Evolutionary conservation across 1,140 invertebrate species (phyloP).

Genomic region (Phenacoccus solenopsis): DNA sequence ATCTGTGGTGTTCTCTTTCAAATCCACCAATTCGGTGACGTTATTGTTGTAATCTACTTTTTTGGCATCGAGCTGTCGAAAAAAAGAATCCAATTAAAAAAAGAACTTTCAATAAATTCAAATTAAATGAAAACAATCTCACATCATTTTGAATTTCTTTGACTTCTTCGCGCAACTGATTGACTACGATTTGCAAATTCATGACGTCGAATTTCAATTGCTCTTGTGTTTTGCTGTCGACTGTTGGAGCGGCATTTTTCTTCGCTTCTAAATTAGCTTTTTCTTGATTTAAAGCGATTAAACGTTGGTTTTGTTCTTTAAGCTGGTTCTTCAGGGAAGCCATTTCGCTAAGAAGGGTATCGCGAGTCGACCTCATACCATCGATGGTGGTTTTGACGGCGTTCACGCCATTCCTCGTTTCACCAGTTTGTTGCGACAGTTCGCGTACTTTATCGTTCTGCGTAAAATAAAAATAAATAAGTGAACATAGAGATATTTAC

Average conservation of each 20-base stretch:
- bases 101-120: slow-evolving; percentile 1
- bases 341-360: slow-evolving; percentile 81
- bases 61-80: slow-evolving; percentile 21
- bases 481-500: not conserved
- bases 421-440: slow-evolving; percentile 72
- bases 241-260: slow-evolving; percentile 46
- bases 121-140: slow-evolving; percentile 19
- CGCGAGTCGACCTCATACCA: slow-evolving; percentile 80
- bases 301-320: slow-evolving; percentile 61
- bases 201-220: slow-evolving; percentile 56
- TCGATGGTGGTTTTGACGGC: slow-evolving; percentile 91
- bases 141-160: slow-evolving; percentile 47
- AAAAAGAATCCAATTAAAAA: slow-evolving; percentile 20
- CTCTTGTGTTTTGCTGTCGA: slow-evolving; percentile 36
- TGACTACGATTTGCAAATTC: slow-evolving; percentile 71
- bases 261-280: slow-evolving; percentile 68
- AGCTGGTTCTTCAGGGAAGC: slow-evolving; percentile 68
- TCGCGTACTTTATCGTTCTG: slow-evolving; percentile 73
- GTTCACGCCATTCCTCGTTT: slow-evolving; percentile 76
- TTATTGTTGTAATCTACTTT: slow-evolving; percentile 20
- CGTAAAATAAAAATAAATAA: slow-evolving; percentile 25
- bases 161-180: slow-evolving; percentile 69
- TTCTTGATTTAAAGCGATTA: slow-evolving; percentile 67
- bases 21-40: not conserved
- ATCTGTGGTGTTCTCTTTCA: slow-evolving; percentile 34